phyloP scores from a whole-genome alignment of 2,888 invertebrate genomes.

The Tenthredo livida region DNA sequence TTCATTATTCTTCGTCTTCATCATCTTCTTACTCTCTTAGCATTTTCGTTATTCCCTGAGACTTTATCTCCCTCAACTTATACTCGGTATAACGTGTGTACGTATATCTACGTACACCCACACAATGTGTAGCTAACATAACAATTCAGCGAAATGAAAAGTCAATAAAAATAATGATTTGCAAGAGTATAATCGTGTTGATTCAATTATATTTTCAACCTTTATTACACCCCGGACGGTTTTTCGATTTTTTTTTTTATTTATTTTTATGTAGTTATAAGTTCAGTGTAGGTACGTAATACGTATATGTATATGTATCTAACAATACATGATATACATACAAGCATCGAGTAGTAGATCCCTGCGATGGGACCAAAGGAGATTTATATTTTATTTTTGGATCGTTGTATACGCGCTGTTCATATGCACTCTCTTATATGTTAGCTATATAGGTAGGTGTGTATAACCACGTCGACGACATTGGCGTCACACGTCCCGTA shows the following conservation, averaged over 20 bases:
- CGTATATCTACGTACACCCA: no score
- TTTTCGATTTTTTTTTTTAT: neutral
- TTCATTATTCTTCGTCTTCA: neutral
- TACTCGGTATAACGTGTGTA: no score
- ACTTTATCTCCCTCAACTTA: neutral
- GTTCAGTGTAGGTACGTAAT: neutral
- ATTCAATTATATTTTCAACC: neutral
- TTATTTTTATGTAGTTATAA: neutral
- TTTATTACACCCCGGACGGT: neutral
- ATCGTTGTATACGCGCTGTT: neutral
- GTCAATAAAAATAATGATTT: neutral
- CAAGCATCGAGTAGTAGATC: neutral
- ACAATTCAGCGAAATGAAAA: neutral
- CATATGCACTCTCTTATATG: neutral
- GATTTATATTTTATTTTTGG: slow-evolving; percentile 24
- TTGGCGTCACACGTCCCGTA: neutral
- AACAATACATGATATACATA: neutral
- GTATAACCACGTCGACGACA: slow-evolving; percentile 3
- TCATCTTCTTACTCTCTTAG: neutral
- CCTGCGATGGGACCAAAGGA: neutral
- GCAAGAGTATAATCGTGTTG: neutral
- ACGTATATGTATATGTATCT: neutral
- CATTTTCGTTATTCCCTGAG: neutral
- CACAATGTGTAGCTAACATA: neutral
- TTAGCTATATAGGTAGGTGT: neutral